phyloP scores from a whole-genome alignment of 64 coral and sea anemone species.

The Actinia equina region DNA sequence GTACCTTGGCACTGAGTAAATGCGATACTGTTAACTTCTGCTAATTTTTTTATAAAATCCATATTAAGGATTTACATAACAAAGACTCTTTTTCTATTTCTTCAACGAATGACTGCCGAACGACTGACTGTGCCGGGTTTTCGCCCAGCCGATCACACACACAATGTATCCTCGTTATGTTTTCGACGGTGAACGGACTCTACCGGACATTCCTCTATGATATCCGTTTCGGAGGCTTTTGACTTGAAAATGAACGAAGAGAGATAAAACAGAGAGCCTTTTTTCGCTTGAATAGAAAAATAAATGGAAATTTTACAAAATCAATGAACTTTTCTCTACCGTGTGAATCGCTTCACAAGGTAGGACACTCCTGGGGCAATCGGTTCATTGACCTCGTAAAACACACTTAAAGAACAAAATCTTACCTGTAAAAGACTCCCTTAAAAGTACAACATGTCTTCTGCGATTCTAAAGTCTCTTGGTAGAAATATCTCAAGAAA shows the following conservation, averaged over 20 bases:
- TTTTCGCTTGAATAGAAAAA: background rate
- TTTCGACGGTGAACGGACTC: too few relatives aligned
- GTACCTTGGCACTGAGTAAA: too few relatives aligned
- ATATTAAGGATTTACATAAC: too few relatives aligned
- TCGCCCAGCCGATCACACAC: too few relatives aligned
- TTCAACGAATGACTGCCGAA: too few relatives aligned
- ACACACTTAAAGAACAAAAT: background rate
- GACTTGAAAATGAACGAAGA: background rate
- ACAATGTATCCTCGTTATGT: too few relatives aligned
- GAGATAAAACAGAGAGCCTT: background rate
- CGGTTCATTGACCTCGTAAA: constrained; percentile 6
- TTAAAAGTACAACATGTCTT: background rate
- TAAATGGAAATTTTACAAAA: background rate
- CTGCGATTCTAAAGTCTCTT: background rate
- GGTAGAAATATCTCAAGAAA: background rate
- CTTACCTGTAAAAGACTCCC: background rate
- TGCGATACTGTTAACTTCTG: too few relatives aligned
- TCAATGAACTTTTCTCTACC: background rate
- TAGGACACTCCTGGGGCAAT: background rate
- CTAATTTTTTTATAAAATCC: too few relatives aligned
- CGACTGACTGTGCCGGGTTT: too few relatives aligned
- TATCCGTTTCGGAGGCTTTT: background rate
- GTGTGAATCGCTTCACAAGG: background rate
- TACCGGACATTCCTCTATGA: background rate
- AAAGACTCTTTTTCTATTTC: too few relatives aligned